phyloP scores from a whole-genome alignment of 2,888 invertebrate genomes.

The Pedicia rivosa region DNA sequence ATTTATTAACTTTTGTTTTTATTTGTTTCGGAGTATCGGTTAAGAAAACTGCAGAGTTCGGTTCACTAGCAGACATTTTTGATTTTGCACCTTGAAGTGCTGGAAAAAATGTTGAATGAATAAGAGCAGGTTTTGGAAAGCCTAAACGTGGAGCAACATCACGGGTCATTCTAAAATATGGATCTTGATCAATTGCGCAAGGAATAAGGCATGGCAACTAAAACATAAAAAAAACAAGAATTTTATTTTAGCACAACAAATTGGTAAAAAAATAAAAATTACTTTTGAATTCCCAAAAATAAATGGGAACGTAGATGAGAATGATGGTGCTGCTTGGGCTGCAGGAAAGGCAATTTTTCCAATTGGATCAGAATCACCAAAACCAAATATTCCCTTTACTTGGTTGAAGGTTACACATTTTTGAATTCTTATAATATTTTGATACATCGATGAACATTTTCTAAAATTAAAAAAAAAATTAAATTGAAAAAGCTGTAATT shows the following conservation, averaged over 20 bases:
- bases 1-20: conserved; percentile 90
- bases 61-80: conserved; percentile 97
- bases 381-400: conserved; percentile 96
- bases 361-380: conserved; percentile 87
- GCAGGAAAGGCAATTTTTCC: conserved; percentile 96
- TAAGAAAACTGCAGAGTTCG: conserved; percentile 86
- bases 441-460: conserved; percentile 78
- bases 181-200: conserved; percentile 99
- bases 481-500: neutral
- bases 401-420: conserved; percentile 95
- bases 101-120: conserved; percentile 82
- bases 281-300: conserved; percentile 70
- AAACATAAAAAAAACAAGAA: conserved; percentile 20
- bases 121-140: conserved; percentile 69
- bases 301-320: conserved; percentile 78
- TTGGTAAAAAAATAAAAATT: conserved; percentile 17
- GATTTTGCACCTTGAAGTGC: conserved; percentile 92
- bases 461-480: conserved; percentile 33
- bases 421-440: conserved; percentile 82
- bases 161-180: conserved; percentile 96
- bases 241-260: neutral
- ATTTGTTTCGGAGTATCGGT: conserved; percentile 91
- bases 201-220: conserved; percentile 55
- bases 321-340: conserved; percentile 87
- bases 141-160: conserved; percentile 93